Base-by-base conservation (phyloP, 1,140 invertebrate genomes). In the Drosophila obscura region DNA sequence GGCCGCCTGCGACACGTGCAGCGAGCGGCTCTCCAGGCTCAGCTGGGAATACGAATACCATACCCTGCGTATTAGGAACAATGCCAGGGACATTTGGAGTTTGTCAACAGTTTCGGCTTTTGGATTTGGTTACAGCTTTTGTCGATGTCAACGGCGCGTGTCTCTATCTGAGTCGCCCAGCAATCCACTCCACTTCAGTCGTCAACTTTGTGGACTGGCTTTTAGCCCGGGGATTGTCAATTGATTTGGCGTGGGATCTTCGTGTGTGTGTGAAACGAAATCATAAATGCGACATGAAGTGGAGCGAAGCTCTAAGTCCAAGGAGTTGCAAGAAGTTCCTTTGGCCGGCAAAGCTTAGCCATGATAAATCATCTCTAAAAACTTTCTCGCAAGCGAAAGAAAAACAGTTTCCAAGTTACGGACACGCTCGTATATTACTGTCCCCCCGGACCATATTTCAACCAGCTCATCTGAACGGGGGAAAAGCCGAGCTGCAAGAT, bases 81-180 rank as follows among this genome's bases (percentile, higher is more conserved):
- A 77, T 72, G 31, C 26, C 59, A 56, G 62, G 64, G 82, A 81
- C 83, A 82, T 88, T 87, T 66, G 82, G 75, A 79, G 79, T 88
- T 87, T 87, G 82, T 87, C 82, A 87, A 87, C 83, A 88, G 73
- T 79, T 81, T 79, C 66, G 48, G 72, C 62, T 56, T 77, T 68
- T 44, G 75, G 76, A 63, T 80, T 60, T 84, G 60, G 73, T 77
- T 76, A 76, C 72, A 65, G 67, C 81, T 74, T 74, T 81, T 73
- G 50, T 69, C 66, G 45, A 73, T 58, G 62, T 73, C 61, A 53
- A 19, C 41, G 58, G 19, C 81, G 82, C 77, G 82, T 85, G 81
- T 83, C 72, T 55, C 35, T 41, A 45, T 69, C 67, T 66, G 67
- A 71, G 67, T 71, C 67, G 69, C 67, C 50, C 56, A 52, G 15